Base-by-base conservation (phyloP, 2,888 invertebrate species). In the Rutpela maculata region DNA sequence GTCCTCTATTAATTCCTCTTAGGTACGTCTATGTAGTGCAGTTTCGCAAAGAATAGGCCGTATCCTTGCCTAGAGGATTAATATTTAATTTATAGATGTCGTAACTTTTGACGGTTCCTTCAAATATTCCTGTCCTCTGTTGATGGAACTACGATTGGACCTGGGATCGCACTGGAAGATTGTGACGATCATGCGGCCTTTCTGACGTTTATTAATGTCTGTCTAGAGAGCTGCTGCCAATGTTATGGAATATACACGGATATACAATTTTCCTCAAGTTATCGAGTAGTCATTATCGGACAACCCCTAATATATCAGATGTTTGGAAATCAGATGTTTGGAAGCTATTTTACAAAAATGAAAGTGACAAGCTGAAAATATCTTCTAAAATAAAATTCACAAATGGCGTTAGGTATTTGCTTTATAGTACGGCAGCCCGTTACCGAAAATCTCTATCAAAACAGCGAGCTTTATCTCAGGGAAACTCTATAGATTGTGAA, bases 1-100 rank as follows among this genome's bases (percentile, higher is more conserved):
- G 31, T 3, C 9, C 31, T 7, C 6, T 43, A 43, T n/a, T 38
- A 50, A n/a, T 7, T 50, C n/a, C 50, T n/a, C 50, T 6, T 50
- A 6, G 6, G n/a, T n/a, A 50, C 50, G 50, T 15, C 50, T 50
- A 50, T 50, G 50, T n/a, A 50, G 11, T 59, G 18, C 4, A 59
- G 59, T 11, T 50, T 59, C 11, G 4, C 22, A 59, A 59, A 22
- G 59, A 59, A 59, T 59, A 59, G 59, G 59, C 19, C 59, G 59
- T 59, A 59, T 59, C 59, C 59, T 59, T 22, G 59, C 22, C 59
- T 22, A 11, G 22, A 59, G 59, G 2, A 59, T 59, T 59, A 18
- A 59, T 59, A 59, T 59, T 59, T 59, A 59, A 59, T 19, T 59
- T 59, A 59, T 59, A 59, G 59, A 59, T 22, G 59, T 59, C 59